Evolutionary conservation across 2,113 vertebrate genomes (phyloP).

Genomic region (Cinclus cinclus): DNA sequence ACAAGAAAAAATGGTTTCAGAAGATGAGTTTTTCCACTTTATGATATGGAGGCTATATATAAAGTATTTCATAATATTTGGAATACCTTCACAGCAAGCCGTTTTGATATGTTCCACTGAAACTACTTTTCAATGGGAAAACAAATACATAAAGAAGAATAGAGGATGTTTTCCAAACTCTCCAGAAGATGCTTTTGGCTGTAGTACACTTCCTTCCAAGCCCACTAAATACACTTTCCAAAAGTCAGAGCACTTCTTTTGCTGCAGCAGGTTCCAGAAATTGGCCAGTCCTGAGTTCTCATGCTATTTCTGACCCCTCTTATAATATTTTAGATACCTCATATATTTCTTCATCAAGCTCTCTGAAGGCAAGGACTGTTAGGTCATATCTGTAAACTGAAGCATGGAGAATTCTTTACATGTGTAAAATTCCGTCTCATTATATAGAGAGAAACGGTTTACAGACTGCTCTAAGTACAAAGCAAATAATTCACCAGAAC

Average conservation of each 20-base stretch:
- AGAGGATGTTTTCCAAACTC: neutral
- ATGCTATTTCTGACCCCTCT: neutral
- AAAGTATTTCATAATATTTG: neutral
- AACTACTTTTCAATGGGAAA: constrained; percentile 1
- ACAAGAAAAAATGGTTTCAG: neutral
- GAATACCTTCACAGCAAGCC: neutral
- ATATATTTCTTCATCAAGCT: neutral
- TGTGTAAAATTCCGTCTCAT: constrained; percentile 30
- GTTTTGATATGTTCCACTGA: neutral
- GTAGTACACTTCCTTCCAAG: neutral
- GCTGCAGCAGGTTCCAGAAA: neutral
- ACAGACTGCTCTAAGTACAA: neutral
- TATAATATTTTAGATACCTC: constrained; percentile 22
- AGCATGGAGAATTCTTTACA: constrained; percentile 23
- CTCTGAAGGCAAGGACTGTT: neutral
- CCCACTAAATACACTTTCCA: neutral
- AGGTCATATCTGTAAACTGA: neutral
- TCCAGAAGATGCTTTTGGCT: neutral
- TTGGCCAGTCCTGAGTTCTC: neutral
- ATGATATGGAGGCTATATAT: neutral
- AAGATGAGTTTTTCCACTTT: neutral
- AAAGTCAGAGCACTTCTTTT: neutral
- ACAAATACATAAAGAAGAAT: neutral
- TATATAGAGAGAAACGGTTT: neutral
- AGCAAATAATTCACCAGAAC: constrained; percentile 18